phyloP scores from a whole-genome alignment of 2,113 vertebrate species.

The Salvelinus namaycush region DNA sequence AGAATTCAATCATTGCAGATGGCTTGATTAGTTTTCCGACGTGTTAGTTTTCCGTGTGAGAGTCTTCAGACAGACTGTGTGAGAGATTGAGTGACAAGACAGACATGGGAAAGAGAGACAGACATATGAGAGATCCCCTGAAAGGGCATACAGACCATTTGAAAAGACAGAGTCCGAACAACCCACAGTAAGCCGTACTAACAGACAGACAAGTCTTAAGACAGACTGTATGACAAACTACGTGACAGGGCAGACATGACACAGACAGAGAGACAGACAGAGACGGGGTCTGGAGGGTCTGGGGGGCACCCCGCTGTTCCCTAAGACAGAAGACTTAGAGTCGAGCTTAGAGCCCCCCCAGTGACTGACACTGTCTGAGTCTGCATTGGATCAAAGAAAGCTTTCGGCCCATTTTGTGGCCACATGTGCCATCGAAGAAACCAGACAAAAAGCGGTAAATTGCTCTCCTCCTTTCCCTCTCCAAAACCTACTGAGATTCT shows the following conservation, averaged over 20 bases:
- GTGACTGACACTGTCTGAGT: conserved; percentile 64
- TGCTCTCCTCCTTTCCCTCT: neutral
- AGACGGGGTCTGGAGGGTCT: conserved; percentile 17
- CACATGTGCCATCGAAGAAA: conserved; percentile 44
- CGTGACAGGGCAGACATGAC: conserved; percentile 16
- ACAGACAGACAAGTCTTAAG: conserved; percentile 4
- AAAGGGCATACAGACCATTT: conserved; percentile 23
- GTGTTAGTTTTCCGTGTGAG: no score
- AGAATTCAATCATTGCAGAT: no score
- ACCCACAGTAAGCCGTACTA: neutral
- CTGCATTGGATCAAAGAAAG: conserved; percentile 56
- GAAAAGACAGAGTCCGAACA: neutral
- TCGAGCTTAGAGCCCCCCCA: conserved; percentile 50
- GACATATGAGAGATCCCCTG: neutral
- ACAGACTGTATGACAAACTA: conserved; percentile 22
- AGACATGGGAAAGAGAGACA: conserved; percentile 33
- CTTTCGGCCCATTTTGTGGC: conserved; percentile 52
- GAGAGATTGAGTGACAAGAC: neutral
- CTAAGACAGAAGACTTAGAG: conserved; percentile 66
- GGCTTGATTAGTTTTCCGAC: no score
- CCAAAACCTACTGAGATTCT: neutral
- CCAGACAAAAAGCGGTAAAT: no score
- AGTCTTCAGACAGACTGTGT: no score
- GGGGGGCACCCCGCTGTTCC: conserved; percentile 56
- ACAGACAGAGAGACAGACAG: conserved; percentile 15